These are phyloP conservation scores for Noctua pronuba DNA, from an alignment of 2,888 invertebrate species.

Conservation along the genomic window DNA sequence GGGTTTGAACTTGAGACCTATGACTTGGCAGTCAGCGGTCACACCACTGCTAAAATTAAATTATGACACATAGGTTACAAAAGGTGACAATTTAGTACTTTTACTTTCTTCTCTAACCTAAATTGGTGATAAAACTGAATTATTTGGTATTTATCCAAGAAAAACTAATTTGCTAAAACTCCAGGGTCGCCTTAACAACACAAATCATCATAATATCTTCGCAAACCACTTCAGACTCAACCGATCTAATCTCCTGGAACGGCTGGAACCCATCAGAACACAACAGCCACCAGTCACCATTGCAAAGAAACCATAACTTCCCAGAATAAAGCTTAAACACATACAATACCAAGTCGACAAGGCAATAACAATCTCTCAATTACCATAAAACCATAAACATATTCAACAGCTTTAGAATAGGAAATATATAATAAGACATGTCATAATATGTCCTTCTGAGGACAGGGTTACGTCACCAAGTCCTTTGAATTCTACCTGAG, in stretches of 20 bases:
- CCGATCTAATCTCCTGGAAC: neutral
- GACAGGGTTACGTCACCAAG: conserved; percentile 43
- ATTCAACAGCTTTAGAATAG: conserved; percentile 31
- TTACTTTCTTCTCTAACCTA: too few relatives aligned
- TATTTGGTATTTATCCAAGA: too few relatives aligned
- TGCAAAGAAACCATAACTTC: conserved; percentile 19
- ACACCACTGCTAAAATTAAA: too few relatives aligned
- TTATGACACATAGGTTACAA: too few relatives aligned
- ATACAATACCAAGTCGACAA: conserved; percentile 25
- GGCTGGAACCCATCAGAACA: neutral
- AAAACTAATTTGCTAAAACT: neutral
- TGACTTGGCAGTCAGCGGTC: too few relatives aligned
- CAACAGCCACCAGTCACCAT: neutral
- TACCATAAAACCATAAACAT: conserved; percentile 49
- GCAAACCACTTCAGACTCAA: neutral
- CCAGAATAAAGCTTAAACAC: conserved; percentile 21
- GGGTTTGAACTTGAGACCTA: too few relatives aligned
- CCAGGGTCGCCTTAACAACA: neutral
- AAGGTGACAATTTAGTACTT: too few relatives aligned
- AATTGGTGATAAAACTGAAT: too few relatives aligned
- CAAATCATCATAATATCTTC: neutral
- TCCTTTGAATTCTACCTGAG: conserved; percentile 30
- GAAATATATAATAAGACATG: conserved; percentile 27
- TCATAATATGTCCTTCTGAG: conserved; percentile 42
- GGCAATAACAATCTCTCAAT: conserved; percentile 44